A percentile compares a stretch with the other conserved stretches of the same genome.
These are phyloP conservation scores for Antheraea pernyi DNA, from an alignment of 1,140 invertebrate species.

Conservation along the genomic window DNA sequence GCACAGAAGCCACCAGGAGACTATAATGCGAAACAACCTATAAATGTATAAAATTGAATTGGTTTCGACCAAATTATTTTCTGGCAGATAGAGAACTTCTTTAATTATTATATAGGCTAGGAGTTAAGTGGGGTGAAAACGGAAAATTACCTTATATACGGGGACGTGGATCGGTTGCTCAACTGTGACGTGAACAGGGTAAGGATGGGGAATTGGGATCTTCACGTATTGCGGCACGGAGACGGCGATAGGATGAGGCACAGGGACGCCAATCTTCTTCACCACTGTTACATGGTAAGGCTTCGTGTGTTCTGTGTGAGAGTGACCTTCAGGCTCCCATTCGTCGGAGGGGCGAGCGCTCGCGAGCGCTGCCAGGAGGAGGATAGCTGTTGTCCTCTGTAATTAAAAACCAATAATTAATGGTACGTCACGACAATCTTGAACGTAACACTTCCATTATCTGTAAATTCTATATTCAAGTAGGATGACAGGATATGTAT, in stretches of 20 bases:
- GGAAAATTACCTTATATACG: conserved; percentile 83
- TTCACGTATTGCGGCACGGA: conserved; percentile 86
- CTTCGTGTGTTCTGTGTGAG: conserved; percentile 83
- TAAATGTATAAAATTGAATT: no score
- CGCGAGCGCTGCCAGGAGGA: conserved; percentile 85
- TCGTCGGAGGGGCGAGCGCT: conserved; percentile 82
- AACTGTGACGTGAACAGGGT: conserved; percentile 85
- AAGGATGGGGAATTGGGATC: conserved; percentile 87
- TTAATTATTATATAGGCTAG: no score
- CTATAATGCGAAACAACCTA: no score
- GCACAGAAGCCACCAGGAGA: no score
- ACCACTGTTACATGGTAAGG: conserved; percentile 86
- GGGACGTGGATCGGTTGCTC: conserved; percentile 87
- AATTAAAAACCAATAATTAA: conserved; percentile 18
- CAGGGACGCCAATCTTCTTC: conserved; percentile 87
- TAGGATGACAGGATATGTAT: no score
- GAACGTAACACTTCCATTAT: no score
- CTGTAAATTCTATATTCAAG: no score
- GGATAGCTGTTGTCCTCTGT: conserved; percentile 60
- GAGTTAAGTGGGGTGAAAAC: not conserved
- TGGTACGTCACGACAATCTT: no score
- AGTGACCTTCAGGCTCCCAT: conserved; percentile 90
- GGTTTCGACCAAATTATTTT: no score
- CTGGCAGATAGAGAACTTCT: no score
- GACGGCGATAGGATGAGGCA: conserved; percentile 87